A percentile compares a stretch with the other conserved stretches of the same genome.
phyloP scores from a whole-genome alignment of 2,113 vertebrate species.

The Girardinichthys multiradiatus region DNA sequence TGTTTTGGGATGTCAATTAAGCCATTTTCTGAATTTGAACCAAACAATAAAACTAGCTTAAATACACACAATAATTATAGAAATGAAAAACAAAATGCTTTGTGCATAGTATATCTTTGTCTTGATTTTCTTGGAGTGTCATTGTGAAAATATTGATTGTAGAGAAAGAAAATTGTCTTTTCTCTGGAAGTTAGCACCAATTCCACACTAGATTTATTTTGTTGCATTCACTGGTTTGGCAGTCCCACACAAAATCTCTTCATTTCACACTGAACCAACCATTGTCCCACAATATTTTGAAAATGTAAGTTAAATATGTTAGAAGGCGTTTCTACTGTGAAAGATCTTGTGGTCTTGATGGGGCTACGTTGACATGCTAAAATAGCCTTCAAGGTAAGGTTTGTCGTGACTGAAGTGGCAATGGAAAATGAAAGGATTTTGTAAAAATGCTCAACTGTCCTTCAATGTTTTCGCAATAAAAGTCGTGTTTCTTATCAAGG shows the following conservation, averaged over 20 bases:
- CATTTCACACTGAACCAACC: neutral
- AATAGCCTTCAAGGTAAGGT: slow-evolving; percentile 7
- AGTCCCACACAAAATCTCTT: neutral
- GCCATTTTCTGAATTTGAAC: neutral
- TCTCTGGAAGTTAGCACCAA: neutral
- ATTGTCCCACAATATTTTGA: neutral
- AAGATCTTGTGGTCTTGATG: neutral
- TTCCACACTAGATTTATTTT: slow-evolving; percentile 22
- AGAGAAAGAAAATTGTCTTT: neutral
- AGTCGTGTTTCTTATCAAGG: slow-evolving; percentile 17
- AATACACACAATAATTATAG: neutral
- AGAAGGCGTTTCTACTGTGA: neutral
- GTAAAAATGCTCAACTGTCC: slow-evolving; percentile 20
- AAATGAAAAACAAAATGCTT: neutral
- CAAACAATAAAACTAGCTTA: neutral
- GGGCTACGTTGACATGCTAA: slow-evolving; percentile 5
- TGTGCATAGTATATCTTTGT: neutral
- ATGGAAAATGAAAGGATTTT: neutral
- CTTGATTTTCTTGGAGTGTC: slow-evolving; percentile 43
- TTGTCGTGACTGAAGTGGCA: neutral
- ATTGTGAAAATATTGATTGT: slow-evolving; percentile 24
- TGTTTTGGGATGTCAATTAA: neutral
- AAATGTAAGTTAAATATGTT: slow-evolving; percentile 1
- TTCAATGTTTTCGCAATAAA: slow-evolving; percentile 56
- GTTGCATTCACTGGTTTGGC: neutral